Base-by-base conservation (phyloP, 1,140 invertebrate species). In the Agrilus planipennis region DNA sequence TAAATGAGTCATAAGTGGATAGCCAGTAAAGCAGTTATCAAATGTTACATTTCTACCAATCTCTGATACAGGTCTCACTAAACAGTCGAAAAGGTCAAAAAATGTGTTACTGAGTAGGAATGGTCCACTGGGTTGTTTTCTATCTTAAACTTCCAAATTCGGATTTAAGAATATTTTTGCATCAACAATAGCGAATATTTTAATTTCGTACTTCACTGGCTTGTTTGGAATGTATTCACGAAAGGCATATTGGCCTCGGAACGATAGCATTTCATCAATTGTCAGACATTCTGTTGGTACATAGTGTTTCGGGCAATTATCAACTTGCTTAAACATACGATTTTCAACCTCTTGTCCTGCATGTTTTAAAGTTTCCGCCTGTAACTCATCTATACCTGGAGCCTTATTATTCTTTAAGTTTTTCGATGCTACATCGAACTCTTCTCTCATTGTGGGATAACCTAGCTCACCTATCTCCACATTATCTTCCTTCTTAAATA, bases 181-280 rank as follows among this genome's bases (percentile, higher is more conserved):
- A 46, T 62, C 52, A 5, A 49, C 48, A 28, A 57, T 41, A n/a
- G 52, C 17, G 34, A 46, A 54, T 32, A 57, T 48, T 50, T 66
- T 69, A 17, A 69, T 53, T 1, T 60, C 65, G 47, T 64, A 69
- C 42, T 62, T 67, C 28, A 49, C 52, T 1, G 66, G n/a, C n/a
- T n/a, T n/a, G n/a, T n/a, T n/a, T n/a, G n/a, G n/a, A n/a, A n/a
- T n/a, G 45, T 64, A 67, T 27, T 60, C 46, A 29, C 55, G 46
- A 39, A 68, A 69, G 18, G 14, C 15, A 40, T 61, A 67, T 18
- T 53, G 44, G n/a, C 64, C 65, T 29, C 56, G 36, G 49, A 65
- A 69, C 16, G 57, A 31, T 11, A 68, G 42, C 49, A 61, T 64
- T 53, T 68, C 64, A 51, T 68, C 64, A 25, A 67, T 52, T 32